Evolutionary conservation across 2,888 invertebrate genomes (phyloP).

Genomic region (Melanargia galathea): DNA sequence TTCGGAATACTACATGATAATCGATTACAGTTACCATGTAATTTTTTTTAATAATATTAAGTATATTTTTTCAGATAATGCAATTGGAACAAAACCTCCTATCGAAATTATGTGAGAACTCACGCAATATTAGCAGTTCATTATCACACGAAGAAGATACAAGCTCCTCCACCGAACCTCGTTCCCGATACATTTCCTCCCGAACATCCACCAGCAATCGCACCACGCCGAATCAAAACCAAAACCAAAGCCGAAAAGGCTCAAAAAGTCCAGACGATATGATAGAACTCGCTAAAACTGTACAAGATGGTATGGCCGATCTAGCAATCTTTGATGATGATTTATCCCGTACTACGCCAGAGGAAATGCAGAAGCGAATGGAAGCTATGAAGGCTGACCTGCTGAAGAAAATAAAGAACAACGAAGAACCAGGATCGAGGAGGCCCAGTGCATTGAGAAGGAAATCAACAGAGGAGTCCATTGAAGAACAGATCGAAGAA

Average conservation of each 20-base stretch:
- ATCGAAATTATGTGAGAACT: constrained; percentile 66
- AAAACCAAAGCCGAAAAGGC: constrained; percentile 52
- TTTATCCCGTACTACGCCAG: constrained; percentile 51
- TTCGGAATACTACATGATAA: too few species aligned
- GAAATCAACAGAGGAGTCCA: constrained; percentile 64
- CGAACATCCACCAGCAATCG: constrained; percentile 60
- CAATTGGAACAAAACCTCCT: constrained; percentile 65
- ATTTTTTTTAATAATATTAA: not conserved
- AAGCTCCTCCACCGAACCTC: constrained; percentile 65
- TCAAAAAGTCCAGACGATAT: constrained; percentile 72
- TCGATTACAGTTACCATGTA: too few species aligned
- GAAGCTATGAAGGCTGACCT: constrained; percentile 67
- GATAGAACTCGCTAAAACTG: constrained; percentile 77
- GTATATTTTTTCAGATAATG: not conserved
- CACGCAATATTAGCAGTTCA: constrained; percentile 66
- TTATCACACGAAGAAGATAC: constrained; percentile 71
- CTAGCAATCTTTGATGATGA: constrained; percentile 68
- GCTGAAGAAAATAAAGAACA: constrained; percentile 67
- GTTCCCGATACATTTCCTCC: constrained; percentile 61
- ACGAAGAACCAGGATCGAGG: constrained; percentile 58
- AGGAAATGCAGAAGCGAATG: constrained; percentile 66
- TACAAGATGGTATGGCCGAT: constrained; percentile 81
- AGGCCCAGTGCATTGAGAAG: constrained; percentile 61
- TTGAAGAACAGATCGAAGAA: constrained; percentile 62
- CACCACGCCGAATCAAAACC: constrained; percentile 58